Conservation (phyloP, 2,797 vertebrate species). For the Squalus acanthias region DNA sequence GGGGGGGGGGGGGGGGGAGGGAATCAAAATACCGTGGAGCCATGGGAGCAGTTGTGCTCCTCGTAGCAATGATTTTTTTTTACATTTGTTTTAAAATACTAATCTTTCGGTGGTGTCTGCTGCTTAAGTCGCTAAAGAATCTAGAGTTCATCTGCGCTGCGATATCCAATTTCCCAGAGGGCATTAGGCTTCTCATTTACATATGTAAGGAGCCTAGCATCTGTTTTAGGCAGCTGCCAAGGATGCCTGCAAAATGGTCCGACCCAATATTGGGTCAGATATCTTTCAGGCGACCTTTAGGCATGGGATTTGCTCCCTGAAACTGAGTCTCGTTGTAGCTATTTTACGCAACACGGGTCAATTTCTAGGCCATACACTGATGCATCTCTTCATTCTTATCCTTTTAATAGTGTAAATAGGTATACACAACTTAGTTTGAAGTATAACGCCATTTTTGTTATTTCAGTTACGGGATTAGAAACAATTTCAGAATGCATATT, state of each 20-base stretch:
- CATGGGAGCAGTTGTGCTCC: neutral
- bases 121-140: neutral
- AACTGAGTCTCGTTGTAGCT: neutral
- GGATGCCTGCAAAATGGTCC: neutral
- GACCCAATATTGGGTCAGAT: neutral
- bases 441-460: neutral
- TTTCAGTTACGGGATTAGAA: neutral
- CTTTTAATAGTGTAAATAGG: neutral
- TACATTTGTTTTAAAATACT: neutral
- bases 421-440: neutral
- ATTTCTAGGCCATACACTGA: neutral
- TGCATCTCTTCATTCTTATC: neutral
- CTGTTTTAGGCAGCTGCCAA: neutral
- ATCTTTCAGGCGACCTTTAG: neutral
- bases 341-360: neutral
- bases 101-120: neutral
- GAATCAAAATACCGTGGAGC: neutral
- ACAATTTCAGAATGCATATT: neutral
- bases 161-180: neutral
- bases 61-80: neutral
- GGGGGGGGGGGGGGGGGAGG: no score
- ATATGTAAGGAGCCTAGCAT: neutral
- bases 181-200: neutral
- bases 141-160: neutral
- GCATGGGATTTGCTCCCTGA: neutral